phyloP scores from a whole-genome alignment of 2,113 vertebrate species.

The Melospiza melodia region DNA sequence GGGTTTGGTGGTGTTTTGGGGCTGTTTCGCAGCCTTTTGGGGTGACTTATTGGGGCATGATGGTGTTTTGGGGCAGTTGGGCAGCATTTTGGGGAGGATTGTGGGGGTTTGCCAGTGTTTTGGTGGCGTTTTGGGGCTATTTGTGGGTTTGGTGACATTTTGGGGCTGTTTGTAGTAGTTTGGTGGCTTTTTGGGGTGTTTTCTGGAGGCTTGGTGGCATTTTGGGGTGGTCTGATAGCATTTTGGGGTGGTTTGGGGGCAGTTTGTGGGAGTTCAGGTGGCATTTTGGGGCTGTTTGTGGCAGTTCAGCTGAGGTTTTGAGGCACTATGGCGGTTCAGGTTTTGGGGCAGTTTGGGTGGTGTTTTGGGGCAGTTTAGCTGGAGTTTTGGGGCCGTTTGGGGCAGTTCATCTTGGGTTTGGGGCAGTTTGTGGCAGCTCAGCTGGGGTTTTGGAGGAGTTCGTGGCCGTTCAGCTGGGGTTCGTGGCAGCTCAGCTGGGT shows the following conservation, averaged over 20 bases:
- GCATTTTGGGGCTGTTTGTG: fast-evolving
- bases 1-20: background rate
- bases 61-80: background rate
- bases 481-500: too few species aligned
- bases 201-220: too few species aligned
- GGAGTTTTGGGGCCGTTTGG: too few species aligned
- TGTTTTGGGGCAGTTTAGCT: background rate
- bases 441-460: background rate
- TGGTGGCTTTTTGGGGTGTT: too few species aligned
- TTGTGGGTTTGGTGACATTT: background rate
- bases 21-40: too few species aligned
- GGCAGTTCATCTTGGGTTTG: fast-evolving
- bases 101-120: background rate
- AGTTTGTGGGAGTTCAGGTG: fast-evolving
- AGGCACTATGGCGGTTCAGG: background rate
- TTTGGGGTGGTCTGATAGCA: background rate
- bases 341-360: too few species aligned
- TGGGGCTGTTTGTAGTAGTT: background rate
- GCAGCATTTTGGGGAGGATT: background rate
- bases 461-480: fast-evolving
- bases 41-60: background rate
- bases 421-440: too few species aligned
- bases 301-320: background rate
- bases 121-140: background rate
- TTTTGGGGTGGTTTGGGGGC: fast-evolving